Evolutionary conservation across 2,113 vertebrate genomes (phyloP).

Genomic region (Nannospalax galili): DNA sequence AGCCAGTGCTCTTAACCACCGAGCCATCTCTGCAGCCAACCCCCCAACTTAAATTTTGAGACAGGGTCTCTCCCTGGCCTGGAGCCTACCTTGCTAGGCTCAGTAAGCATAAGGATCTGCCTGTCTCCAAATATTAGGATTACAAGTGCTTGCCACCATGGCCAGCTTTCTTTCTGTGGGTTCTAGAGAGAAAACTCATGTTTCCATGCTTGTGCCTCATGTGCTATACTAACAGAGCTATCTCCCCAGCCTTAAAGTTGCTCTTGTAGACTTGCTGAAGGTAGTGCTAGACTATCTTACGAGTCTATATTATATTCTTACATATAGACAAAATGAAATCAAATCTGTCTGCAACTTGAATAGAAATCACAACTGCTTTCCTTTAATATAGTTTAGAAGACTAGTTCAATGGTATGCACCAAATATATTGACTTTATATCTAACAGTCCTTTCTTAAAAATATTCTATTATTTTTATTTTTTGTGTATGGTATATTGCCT

Average conservation of each 20-base stretch:
- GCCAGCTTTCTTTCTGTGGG: background rate
- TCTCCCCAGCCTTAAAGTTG: background rate
- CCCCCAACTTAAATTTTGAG: too few species aligned
- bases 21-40: too few species aligned
- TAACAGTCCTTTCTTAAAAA: background rate
- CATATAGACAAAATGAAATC: background rate
- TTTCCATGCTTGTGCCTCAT: background rate
- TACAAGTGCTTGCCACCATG: background rate
- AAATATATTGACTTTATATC: background rate
- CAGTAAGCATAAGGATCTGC: background rate
- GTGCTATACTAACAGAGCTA: background rate
- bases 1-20: too few species aligned
- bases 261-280: background rate
- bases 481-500: too few species aligned
- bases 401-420: background rate
- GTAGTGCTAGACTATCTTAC: background rate
- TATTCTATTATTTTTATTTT: too few species aligned
- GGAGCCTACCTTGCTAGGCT: background rate
- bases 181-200: background rate
- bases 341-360: slow-evolving; percentile 24
- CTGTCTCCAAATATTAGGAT: background rate
- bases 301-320: background rate
- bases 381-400: background rate
- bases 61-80: background rate
- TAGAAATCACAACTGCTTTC: background rate